These are phyloP conservation scores for Perca flavescens DNA, from an alignment of 2,113 vertebrate species.

Conservation along the genomic window DNA sequence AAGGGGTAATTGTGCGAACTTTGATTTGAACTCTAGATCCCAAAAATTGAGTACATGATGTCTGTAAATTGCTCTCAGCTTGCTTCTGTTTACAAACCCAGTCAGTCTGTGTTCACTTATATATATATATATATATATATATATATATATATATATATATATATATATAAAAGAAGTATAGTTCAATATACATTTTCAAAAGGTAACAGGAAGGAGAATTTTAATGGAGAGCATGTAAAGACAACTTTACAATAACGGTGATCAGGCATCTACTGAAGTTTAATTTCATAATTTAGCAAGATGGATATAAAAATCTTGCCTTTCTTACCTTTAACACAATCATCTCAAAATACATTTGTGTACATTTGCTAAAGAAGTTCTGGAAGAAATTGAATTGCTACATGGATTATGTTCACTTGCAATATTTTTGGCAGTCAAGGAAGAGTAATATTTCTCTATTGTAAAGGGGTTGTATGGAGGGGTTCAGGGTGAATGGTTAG, in stretches of 20 bases:
- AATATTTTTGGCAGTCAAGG: slow-evolving; percentile 1
- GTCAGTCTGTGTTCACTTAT: slow-evolving; percentile 2
- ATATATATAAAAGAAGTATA: neutral
- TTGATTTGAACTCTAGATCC: slow-evolving; percentile 31
- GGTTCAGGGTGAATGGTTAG: neutral
- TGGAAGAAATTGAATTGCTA: neutral
- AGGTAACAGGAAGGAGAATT: neutral
- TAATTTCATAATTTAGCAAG: neutral
- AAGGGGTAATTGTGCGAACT: slow-evolving; percentile 30
- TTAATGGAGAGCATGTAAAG: neutral
- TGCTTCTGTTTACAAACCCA: slow-evolving; percentile 31
- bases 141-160: neutral
- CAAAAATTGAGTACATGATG: slow-evolving; percentile 33
- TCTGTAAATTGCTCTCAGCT: slow-evolving; percentile 41
- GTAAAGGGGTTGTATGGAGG: neutral
- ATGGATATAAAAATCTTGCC: neutral
- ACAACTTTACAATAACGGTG: neutral
- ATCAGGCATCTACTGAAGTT: neutral
- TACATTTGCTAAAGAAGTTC: neutral
- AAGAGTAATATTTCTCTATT: neutral
- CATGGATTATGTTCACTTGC: neutral
- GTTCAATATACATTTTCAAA: neutral
- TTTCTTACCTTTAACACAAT: neutral
- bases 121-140: neutral
- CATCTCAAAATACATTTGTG: neutral